Conservation (phyloP, 2,797 vertebrate species). For the Synanceia verrucosa region DNA sequence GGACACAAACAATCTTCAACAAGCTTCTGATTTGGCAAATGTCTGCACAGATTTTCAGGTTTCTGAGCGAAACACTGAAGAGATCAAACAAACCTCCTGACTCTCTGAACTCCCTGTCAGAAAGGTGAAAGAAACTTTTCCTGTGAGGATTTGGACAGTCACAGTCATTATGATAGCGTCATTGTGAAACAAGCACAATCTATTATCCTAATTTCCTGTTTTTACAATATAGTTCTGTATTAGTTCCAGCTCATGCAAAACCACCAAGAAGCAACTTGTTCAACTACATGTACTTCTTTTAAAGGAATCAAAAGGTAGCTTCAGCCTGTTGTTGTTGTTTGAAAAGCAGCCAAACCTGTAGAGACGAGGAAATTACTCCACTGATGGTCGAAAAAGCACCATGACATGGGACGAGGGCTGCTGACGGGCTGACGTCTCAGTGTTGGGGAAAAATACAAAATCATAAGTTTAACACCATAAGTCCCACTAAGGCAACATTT, state of each 20-base stretch:
- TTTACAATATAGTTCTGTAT: background rate
- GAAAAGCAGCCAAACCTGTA: too few species aligned
- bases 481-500: too few species aligned
- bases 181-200: background rate
- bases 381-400: too few species aligned
- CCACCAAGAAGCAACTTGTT: too few species aligned
- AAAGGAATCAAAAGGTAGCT: too few species aligned
- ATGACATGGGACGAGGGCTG: too few species aligned
- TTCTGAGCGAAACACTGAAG: background rate
- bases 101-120: background rate
- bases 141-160: background rate
- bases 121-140: background rate
- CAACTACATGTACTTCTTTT: too few species aligned
- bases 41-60: background rate
- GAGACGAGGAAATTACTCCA: too few species aligned
- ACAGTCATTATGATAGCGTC: background rate
- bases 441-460: too few species aligned
- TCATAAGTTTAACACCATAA: too few species aligned
- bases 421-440: too few species aligned
- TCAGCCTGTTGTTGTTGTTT: too few species aligned
- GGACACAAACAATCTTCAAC: background rate
- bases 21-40: background rate
- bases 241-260: background rate
- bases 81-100: background rate
- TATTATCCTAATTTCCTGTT: background rate